Conservation (phyloP, 2,113 vertebrate genomes). For the Oncorhynchus tshawytscha region DNA sequence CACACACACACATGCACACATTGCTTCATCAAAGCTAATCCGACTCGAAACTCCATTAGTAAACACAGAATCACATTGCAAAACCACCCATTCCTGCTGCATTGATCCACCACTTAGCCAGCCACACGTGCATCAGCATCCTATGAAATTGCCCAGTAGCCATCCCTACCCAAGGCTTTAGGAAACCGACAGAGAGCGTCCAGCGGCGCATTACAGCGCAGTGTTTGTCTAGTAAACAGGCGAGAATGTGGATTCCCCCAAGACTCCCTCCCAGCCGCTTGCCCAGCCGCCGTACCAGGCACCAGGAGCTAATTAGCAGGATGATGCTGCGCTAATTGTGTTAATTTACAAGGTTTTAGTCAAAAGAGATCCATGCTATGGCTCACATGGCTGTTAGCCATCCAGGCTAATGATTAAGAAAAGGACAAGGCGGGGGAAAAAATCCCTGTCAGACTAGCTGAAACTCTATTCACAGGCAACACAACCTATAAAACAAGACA, state of each 20-base stretch:
- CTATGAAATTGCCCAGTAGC: conserved; percentile 33
- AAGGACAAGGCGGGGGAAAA: conserved; percentile 80
- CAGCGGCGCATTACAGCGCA: conserved; percentile 51
- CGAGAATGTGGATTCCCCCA: conserved; percentile 84
- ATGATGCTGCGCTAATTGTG: conserved; percentile 98
- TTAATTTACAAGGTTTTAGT: conserved; percentile 99
- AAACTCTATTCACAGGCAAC: conserved; percentile 7
- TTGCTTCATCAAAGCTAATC: conserved; percentile 43
- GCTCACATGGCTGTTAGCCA: conserved; percentile 89
- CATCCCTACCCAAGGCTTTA: conserved; percentile 52
- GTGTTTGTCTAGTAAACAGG: conserved; percentile 82
- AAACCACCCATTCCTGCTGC: conserved; percentile 17
- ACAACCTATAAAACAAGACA: neutral
- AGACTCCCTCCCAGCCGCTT: conserved; percentile 83
- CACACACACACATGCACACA: conserved; percentile 4
- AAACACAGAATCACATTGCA: conserved; percentile 11
- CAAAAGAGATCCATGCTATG: conserved; percentile 91
- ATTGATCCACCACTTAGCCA: conserved; percentile 22
- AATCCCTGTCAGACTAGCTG: conserved; percentile 47
- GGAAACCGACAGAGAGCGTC: conserved; percentile 49
- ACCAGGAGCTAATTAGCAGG: conserved; percentile 95
- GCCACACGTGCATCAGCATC: neutral
- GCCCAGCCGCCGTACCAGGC: conserved; percentile 87
- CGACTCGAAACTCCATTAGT: conserved; percentile 4
- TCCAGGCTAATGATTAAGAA: conserved; percentile 90